Evolutionary conservation across 2,797 vertebrate genomes (phyloP).

Genomic region (Morus bassanus): DNA sequence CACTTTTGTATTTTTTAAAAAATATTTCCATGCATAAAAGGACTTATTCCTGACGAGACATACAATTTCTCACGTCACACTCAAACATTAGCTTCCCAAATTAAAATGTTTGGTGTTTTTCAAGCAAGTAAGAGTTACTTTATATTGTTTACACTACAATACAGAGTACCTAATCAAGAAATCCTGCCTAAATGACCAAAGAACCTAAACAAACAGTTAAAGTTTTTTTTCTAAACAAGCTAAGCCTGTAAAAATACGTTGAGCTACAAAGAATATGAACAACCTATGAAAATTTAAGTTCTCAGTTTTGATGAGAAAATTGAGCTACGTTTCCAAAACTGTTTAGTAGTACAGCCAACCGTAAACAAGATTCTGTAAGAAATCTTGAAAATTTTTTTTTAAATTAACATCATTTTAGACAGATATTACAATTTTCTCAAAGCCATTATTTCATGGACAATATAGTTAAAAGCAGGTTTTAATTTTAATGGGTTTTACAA

Average conservation of each 20-base stretch:
- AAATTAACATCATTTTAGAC: background rate
- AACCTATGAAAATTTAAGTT: background rate
- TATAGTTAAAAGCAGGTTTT: background rate
- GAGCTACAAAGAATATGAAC: background rate
- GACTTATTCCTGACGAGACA: background rate
- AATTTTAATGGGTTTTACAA: background rate
- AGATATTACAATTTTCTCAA: background rate
- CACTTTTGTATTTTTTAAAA: background rate
- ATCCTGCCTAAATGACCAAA: accelerated
- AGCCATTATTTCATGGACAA: background rate
- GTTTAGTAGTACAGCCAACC: background rate
- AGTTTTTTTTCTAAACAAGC: background rate
- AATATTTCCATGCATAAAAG: background rate
- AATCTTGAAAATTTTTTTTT: background rate
- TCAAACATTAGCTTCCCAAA: background rate
- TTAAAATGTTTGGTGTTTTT: background rate
- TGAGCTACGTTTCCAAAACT: background rate
- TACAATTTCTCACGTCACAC: no score
- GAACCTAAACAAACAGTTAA: background rate
- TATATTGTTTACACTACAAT: background rate
- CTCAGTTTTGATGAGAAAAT: background rate
- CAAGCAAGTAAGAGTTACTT: background rate
- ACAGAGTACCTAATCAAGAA: no score
- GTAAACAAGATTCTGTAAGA: no score
- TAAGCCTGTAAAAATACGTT: background rate